phyloP scores from a whole-genome alignment of 2,113 vertebrate genomes.

The Gymnorhina tibicen region DNA sequence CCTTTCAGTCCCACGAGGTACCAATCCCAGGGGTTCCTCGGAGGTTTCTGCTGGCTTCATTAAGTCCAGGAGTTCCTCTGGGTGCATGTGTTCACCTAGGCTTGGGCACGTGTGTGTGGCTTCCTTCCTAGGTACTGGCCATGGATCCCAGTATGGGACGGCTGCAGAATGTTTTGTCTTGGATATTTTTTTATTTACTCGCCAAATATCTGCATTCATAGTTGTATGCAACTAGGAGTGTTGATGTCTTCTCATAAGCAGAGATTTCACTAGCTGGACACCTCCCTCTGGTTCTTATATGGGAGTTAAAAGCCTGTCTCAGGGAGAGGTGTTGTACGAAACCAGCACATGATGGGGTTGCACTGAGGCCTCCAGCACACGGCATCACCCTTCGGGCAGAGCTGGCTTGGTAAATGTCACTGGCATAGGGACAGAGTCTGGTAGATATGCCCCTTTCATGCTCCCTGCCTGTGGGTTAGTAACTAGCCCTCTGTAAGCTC shows the following conservation, averaged over 20 bases:
- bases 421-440: not conserved
- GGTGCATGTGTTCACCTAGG: not conserved
- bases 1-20: not conserved
- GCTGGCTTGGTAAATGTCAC: not conserved
- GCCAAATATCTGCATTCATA: accelerated
- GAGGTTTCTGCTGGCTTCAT: not conserved
- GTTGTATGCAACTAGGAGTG: accelerated
- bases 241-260: not conserved
- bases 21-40: not conserved
- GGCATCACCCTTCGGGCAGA: accelerated
- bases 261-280: not conserved
- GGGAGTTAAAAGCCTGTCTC: not conserved
- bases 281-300: not conserved
- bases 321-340: not conserved
- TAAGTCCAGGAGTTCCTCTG: not conserved
- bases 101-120: accelerated
- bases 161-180: not conserved
- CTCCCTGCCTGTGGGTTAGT: not conserved
- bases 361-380: not conserved
- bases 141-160: too few species aligned
- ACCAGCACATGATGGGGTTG: not conserved
- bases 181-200: not conserved
- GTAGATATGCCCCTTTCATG: accelerated
- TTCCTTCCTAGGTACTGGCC: not conserved
- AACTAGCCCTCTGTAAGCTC: not conserved